Evolutionary conservation across 2,113 vertebrate genomes (phyloP).

Genomic region (Empidonax alnorum): DNA sequence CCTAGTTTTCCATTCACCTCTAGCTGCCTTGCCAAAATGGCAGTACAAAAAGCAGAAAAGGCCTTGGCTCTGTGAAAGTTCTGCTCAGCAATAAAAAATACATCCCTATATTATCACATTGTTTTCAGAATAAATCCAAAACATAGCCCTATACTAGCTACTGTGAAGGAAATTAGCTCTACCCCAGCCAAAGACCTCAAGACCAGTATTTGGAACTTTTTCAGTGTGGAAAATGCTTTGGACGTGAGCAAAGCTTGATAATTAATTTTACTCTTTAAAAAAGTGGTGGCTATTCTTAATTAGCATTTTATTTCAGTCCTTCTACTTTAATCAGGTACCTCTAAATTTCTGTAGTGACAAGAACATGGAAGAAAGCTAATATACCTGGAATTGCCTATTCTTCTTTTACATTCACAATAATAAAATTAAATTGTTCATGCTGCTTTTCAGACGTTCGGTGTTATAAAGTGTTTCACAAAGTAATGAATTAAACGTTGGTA

Average conservation of each 20-base stretch:
- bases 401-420: neutral
- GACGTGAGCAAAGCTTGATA: neutral
- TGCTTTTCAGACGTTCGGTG: neutral
- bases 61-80: neutral
- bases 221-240: neutral
- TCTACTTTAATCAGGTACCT: neutral
- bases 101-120: neutral
- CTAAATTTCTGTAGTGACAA: neutral
- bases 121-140: neutral
- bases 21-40: neutral
- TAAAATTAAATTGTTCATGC: slow-evolving; percentile 25
- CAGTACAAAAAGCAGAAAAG: neutral
- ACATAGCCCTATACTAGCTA: neutral
- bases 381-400: neutral
- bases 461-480: slow-evolving; percentile 13
- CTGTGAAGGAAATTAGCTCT: neutral
- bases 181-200: neutral
- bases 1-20: neutral
- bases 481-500: slow-evolving; percentile 3
- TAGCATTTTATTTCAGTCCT: neutral
- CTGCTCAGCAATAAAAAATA: neutral
- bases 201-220: neutral
- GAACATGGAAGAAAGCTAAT: neutral
- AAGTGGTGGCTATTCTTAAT: neutral
- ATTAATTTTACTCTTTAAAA: neutral